phyloP scores from a whole-genome alignment of 2,888 invertebrate species.

The Cosmorhoe ocellata region DNA sequence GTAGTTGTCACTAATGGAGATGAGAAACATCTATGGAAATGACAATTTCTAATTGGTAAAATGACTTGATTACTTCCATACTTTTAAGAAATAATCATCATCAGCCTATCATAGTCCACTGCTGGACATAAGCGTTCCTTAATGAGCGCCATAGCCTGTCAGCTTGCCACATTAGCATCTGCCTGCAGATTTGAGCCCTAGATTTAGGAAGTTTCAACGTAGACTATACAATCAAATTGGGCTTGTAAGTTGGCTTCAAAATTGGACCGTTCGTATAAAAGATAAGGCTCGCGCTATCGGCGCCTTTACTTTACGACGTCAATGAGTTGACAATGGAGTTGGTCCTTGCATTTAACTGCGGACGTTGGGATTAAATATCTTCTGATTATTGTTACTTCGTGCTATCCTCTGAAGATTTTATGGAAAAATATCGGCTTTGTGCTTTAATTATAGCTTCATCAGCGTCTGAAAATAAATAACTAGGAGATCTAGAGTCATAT shows the following conservation, averaged over 20 bases:
- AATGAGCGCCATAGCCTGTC: too few relatives aligned
- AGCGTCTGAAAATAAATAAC: neutral
- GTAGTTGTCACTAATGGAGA: too few relatives aligned
- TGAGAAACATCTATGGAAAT: too few relatives aligned
- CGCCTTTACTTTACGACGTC: slow-evolving; percentile 49
- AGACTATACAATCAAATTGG: neutral
- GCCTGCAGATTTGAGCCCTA: too few relatives aligned
- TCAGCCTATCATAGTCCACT: too few relatives aligned
- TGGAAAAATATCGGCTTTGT: slow-evolving; percentile 20
- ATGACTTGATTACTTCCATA: too few relatives aligned
- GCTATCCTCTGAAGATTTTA: slow-evolving; percentile 15
- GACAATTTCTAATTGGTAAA: too few relatives aligned
- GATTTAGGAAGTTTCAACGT: too few relatives aligned
- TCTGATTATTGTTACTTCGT: slow-evolving; percentile 42
- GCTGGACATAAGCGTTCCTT: too few relatives aligned
- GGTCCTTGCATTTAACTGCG: slow-evolving; percentile 48
- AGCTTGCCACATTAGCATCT: too few relatives aligned
- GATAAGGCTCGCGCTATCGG: slow-evolving; percentile 23
- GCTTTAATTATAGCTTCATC: slow-evolving; percentile 5
- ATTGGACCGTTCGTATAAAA: slow-evolving; percentile 9
- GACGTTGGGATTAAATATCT: slow-evolving; percentile 53
- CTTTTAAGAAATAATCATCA: too few relatives aligned
- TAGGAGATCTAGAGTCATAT: neutral
- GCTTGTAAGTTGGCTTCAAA: slow-evolving; percentile 2
- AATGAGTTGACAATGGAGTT: slow-evolving; percentile 60